phyloP scores from a whole-genome alignment of 2,888 invertebrate genomes.

The Prosopocoilus inquinatus region DNA sequence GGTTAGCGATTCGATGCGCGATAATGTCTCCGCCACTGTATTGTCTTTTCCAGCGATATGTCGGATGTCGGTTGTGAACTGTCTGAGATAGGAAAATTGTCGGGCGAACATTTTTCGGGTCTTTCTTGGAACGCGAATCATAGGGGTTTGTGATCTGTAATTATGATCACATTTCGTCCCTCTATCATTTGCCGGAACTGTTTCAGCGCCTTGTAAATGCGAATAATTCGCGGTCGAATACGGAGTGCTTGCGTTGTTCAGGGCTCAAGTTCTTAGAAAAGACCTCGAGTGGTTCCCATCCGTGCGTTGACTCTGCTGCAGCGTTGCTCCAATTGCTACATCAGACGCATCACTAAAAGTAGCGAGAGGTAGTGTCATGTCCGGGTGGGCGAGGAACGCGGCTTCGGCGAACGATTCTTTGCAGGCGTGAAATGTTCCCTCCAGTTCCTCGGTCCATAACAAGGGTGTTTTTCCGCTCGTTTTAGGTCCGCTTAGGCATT shows the following conservation, averaged over 20 bases:
- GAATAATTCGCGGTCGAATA: conserved; percentile 18
- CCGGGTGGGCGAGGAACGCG: no score
- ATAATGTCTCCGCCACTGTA: conserved; percentile 17
- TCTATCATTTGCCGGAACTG: conserved; percentile 19
- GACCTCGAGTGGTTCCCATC: background rate
- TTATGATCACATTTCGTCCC: conserved; percentile 14
- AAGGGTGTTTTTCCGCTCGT: no score
- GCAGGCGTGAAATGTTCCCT: no score
- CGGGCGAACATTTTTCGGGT: conserved; percentile 13
- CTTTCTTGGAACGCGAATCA: conserved; percentile 14
- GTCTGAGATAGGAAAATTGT: conserved; percentile 18
- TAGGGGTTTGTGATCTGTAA: conserved; percentile 21
- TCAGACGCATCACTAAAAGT: background rate
- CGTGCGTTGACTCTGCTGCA: background rate
- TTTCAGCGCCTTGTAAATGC: conserved; percentile 19
- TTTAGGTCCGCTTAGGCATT: no score
- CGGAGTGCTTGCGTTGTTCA: conserved; percentile 34
- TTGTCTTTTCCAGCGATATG: conserved; percentile 19
- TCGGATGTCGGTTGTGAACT: conserved; percentile 18
- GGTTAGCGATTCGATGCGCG: conserved; percentile 3
- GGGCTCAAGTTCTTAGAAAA: no score
- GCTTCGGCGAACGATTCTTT: no score
- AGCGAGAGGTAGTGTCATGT: no score
- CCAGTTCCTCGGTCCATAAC: no score
- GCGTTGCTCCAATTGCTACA: background rate